Conservation (phyloP, 2,113 vertebrate species). For the Thymallus thymallus region DNA sequence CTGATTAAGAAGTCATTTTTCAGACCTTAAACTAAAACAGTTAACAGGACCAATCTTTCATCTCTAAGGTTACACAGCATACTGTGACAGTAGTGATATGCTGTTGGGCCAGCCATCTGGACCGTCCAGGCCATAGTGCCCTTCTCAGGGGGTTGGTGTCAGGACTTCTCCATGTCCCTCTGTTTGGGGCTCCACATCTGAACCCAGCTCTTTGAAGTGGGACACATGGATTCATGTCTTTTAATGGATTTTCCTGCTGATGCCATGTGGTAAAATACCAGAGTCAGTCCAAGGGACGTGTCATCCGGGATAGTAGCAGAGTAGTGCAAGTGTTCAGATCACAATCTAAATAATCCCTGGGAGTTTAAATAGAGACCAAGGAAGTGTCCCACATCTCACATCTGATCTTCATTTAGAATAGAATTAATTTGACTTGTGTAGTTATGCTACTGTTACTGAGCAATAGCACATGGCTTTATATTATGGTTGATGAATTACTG, state of each 20-base stretch:
- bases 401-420: slow-evolving; percentile 51
- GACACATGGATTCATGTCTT: slow-evolving; percentile 19
- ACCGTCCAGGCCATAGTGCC: slow-evolving; percentile 20
- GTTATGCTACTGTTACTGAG: slow-evolving; percentile 23
- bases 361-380: slow-evolving; percentile 16
- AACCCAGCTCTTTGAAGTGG: slow-evolving; percentile 25
- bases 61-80: background rate
- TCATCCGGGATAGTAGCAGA: slow-evolving; percentile 26
- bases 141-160: slow-evolving; percentile 33
- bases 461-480: background rate
- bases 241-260: slow-evolving; percentile 34
- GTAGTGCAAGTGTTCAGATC: slow-evolving; percentile 40
- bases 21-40: slow-evolving; percentile 1
- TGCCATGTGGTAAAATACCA: slow-evolving; percentile 40
- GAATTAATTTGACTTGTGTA: slow-evolving; percentile 19
- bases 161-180: slow-evolving; percentile 3
- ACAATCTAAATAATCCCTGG: slow-evolving; percentile 32
- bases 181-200: too few species aligned
- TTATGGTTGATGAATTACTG: background rate
- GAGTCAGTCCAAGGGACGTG: slow-evolving; percentile 28
- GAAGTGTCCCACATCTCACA: slow-evolving; percentile 33
- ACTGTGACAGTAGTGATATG: background rate
- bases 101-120: slow-evolving; percentile 17
- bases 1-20: background rate
- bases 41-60: background rate